Evolutionary conservation across 2,888 invertebrate species (phyloP).

Genomic region (Alloplasta piceator): DNA sequence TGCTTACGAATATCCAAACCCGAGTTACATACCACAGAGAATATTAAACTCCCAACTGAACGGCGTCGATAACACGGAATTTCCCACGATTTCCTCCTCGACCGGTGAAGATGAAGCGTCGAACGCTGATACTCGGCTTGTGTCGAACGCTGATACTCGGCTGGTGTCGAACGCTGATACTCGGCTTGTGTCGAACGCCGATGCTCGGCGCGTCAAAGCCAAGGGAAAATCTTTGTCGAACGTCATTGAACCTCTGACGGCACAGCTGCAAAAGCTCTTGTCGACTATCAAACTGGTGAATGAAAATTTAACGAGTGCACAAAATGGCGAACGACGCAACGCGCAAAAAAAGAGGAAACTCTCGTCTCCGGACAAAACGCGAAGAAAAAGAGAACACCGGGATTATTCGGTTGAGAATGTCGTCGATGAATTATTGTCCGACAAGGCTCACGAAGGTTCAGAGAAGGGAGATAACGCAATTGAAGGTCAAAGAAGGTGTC

Average conservation of each 20-base stretch:
- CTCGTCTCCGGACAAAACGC: conserved; percentile 12
- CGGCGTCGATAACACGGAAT: not conserved
- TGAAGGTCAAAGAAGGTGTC: not conserved
- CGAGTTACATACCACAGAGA: conserved; percentile 61
- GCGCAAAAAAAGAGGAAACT: conserved; percentile 18
- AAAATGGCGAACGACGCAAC: conserved; percentile 8
- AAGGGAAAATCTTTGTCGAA: conserved; percentile 65
- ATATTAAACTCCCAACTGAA: conserved; percentile 38
- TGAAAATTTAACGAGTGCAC: conserved; percentile 64
- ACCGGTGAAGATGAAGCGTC: conserved; percentile 5
- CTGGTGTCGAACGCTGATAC: too few relatives aligned
- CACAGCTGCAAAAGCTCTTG: conserved; percentile 69
- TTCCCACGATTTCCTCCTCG: conserved; percentile 8
- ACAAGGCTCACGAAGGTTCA: not conserved
- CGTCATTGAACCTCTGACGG: conserved; percentile 70
- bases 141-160: too few relatives aligned
- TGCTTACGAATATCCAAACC: conserved; percentile 60
- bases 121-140: not conserved
- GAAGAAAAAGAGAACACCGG: conserved; percentile 47
- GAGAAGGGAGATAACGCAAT: not conserved
- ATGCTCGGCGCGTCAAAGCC: not conserved
- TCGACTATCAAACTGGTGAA: conserved; percentile 70
- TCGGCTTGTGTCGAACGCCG: too few relatives aligned
- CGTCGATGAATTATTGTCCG: not conserved
- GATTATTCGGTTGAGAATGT: not conserved